Base-by-base conservation (phyloP, 2,888 invertebrate species). In the Drosophila anomalata region DNA sequence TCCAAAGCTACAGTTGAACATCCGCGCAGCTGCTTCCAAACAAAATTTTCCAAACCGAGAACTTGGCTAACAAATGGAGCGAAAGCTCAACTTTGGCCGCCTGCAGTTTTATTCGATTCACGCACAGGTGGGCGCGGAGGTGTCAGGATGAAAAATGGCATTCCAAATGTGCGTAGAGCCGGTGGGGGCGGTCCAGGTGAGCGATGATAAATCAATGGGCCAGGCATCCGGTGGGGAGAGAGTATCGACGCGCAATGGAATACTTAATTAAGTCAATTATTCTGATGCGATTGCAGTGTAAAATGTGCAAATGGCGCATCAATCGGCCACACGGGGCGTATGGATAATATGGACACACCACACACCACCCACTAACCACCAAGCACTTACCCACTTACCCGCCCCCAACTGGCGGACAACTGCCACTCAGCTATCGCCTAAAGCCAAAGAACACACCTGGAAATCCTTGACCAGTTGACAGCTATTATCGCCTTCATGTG, bases 201-300 rank as follows among this genome's bases (percentile, higher is more conserved):
- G 50, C 36, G 74, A 52, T 70, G 72, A 87, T 87, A 84, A 81
- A 81, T 81, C 87, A 87, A 81, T 80, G 73, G 42, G 9, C 22
- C 17, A 29, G 9, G 9, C 20, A 31, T 24, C 14, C 47, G 39
- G 26, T 29, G 8, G 42, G n/a, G 17, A 3, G 22, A n/a, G 36
- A 51, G 41, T 41, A 17, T 17, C 7, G 9, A 46, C 33, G 44
- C 42, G 26, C 17, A 48, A 53, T 53, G 63, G 77, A 71, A 77
- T 77, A 84, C 75, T 78, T 84, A 78, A 87, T 82, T 87, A 87
- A 80, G 81, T 76, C 78, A 84, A 82, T 87, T 82, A 82, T 87
- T 84, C 75, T 66, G 73, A 79, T 78, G 82, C 73, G 78, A 84
- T 76, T 75, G 56, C 67, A 67, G 56, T 76, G 71, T 73, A 83